Percentiles rank a stretch among this genome's conserved stretches.
phyloP scores from a whole-genome alignment of 2,113 vertebrate species.

The Antennarius striatus region DNA sequence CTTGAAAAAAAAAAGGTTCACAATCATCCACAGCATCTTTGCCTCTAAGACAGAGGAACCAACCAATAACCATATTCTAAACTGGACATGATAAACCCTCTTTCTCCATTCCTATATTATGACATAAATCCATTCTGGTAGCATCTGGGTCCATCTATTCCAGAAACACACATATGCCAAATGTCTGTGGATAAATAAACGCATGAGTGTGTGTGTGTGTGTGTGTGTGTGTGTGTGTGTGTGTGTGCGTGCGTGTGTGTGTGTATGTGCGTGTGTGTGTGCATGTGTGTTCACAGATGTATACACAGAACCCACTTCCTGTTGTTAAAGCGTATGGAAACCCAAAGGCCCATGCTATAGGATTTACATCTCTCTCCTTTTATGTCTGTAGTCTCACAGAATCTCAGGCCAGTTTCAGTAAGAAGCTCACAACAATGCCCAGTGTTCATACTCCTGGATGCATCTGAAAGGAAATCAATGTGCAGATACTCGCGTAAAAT shows the following conservation, averaged over 20 bases:
- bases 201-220: slow-evolving; percentile 23
- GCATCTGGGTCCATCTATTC: slow-evolving; percentile 38
- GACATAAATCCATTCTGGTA: slow-evolving; percentile 24
- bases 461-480: slow-evolving; percentile 40
- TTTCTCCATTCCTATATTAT: background rate
- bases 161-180: slow-evolving; percentile 58
- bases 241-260: slow-evolving; percentile 12
- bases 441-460: slow-evolving; percentile 68
- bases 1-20: slow-evolving; percentile 27
- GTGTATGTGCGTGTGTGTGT: slow-evolving; percentile 8
- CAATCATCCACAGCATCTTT: slow-evolving; percentile 7
- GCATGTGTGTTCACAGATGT: slow-evolving; percentile 21
- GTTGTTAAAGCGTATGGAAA: slow-evolving; percentile 77
- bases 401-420: slow-evolving; percentile 73
- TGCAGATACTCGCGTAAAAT: slow-evolving; percentile 65
- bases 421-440: slow-evolving; percentile 66
- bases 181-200: slow-evolving; percentile 61
- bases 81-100: background rate
- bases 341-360: slow-evolving; percentile 78
- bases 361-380: slow-evolving; percentile 81
- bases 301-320: slow-evolving; percentile 70
- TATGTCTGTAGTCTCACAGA: slow-evolving; percentile 74
- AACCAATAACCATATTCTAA: slow-evolving; percentile 28
- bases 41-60: slow-evolving; percentile 17
- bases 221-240: slow-evolving; percentile 10